Base-by-base conservation (phyloP, 2,888 invertebrate species). In the Drosophila rellima region DNA sequence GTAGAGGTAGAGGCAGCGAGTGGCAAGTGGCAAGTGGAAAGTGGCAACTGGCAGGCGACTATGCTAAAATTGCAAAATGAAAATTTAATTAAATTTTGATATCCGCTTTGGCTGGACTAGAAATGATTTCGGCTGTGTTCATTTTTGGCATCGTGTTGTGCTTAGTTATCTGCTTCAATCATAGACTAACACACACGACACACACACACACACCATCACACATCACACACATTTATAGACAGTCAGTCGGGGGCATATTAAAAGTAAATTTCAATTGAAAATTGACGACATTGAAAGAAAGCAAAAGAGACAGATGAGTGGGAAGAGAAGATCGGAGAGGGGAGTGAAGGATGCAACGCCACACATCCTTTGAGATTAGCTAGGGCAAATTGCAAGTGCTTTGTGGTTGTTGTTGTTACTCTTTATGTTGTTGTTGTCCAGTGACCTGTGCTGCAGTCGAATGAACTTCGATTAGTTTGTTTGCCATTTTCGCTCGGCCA, bases 61-160 rank as follows among this genome's bases (percentile, higher is more conserved):
- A 8, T 37, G 35, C 54, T 50, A 70, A 84, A 89, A 85, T 89
- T 72, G 80, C 75, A 75, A 80, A 89, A 88, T 85, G 88, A 88
- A 89, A 85, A 80, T 88, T 85, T 89, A 85, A 85, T 89, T 85
- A 85, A 85, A 89, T 84, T 85, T 75, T 88, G 82, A 89, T 85
- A 80, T 82, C 70, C 86, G 71, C 45, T 79, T 74, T 72, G 57
- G 65, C 26, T 42, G 18, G 11, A 17, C 54, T 67, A 71, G 70
- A 66, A 71, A 81, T 76, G 85, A 74, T 79, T 70, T 75, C 75
- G 68, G 60, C 68, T 74, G 65, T 73, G 65, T 73, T 70, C 45
- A 78, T 73, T 67, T 85, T 60, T 67, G 50, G 47, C 37, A 66
- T 50, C 37, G 57, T 68, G 59, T 51, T 69, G 47, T 60, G 40